Evolutionary conservation across 1,140 invertebrate genomes (phyloP).

Genomic region (Piezodorus guildinii): DNA sequence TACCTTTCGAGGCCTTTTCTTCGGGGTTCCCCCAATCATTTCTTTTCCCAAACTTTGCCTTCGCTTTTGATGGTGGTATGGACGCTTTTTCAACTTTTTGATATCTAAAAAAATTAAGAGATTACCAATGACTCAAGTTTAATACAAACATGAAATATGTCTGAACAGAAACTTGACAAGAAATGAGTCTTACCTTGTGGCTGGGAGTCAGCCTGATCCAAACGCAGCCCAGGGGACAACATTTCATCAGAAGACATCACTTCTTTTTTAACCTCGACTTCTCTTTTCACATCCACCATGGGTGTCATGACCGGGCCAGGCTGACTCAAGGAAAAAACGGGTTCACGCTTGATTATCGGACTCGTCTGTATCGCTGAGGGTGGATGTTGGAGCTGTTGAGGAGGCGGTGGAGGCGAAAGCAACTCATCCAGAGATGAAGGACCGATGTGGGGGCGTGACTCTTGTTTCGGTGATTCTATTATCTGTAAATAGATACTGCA

Average conservation of each 20-base stretch:
- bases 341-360: constrained; percentile 21
- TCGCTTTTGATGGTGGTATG: constrained; percentile 73
- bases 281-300: constrained; percentile 22
- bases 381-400: constrained; percentile 20
- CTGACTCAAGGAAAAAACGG: constrained; percentile 16
- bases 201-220: constrained; percentile 9
- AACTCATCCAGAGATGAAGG: constrained; percentile 23
- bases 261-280: constrained; percentile 39
- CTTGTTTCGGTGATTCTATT: constrained; percentile 23
- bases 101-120: constrained; percentile 14
- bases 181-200: neutral
- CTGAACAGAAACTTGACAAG: too few species aligned
- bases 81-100: constrained; percentile 61
- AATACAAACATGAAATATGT: too few species aligned
- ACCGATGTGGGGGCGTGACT: neutral
- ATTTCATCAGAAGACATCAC: constrained; percentile 39
- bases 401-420: constrained; percentile 22
- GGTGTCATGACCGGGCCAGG: constrained; percentile 23
- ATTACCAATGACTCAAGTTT: neutral
- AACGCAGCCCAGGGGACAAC: constrained; percentile 34
- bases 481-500: constrained; percentile 26
- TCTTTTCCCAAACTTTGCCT: constrained; percentile 54
- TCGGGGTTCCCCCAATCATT: constrained; percentile 40
- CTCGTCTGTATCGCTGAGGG: constrained; percentile 19
- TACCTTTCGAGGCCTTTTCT: constrained; percentile 67